Conservation (phyloP, 2,888 invertebrate species). For the Celastrina argiolus region DNA sequence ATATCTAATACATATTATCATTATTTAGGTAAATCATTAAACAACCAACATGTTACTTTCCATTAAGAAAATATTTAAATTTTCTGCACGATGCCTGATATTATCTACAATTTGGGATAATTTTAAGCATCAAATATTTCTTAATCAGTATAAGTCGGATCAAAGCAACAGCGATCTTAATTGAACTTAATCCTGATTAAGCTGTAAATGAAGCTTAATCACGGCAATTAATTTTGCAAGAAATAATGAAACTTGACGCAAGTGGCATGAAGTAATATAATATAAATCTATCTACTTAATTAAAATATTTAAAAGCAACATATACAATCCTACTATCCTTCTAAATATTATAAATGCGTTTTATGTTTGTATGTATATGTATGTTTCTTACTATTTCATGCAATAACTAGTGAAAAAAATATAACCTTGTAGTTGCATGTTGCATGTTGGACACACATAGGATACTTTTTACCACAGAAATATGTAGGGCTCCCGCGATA, state of each 20-base stretch:
- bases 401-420: too few relatives aligned
- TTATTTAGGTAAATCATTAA: neutral
- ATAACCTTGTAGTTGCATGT: too few relatives aligned
- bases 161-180: neutral
- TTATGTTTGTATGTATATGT: too few relatives aligned
- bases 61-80: too few relatives aligned
- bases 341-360: too few relatives aligned
- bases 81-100: neutral
- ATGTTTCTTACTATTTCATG: too few relatives aligned
- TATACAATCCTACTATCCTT: too few relatives aligned
- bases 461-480: too few relatives aligned
- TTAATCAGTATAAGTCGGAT: constrained; percentile 3
- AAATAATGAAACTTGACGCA: neutral
- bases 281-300: too few relatives aligned
- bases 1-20: neutral
- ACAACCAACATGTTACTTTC: neutral
- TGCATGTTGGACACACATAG: too few relatives aligned
- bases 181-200: constrained; percentile 1
- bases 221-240: neutral
- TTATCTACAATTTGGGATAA: neutral
- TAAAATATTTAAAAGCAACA: too few relatives aligned
- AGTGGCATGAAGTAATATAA: neutral
- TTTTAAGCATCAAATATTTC: neutral
- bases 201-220: neutral
- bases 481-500: too few relatives aligned